Base-by-base conservation (phyloP, 2,888 invertebrate genomes). In the Drosophila melanocephala region DNA sequence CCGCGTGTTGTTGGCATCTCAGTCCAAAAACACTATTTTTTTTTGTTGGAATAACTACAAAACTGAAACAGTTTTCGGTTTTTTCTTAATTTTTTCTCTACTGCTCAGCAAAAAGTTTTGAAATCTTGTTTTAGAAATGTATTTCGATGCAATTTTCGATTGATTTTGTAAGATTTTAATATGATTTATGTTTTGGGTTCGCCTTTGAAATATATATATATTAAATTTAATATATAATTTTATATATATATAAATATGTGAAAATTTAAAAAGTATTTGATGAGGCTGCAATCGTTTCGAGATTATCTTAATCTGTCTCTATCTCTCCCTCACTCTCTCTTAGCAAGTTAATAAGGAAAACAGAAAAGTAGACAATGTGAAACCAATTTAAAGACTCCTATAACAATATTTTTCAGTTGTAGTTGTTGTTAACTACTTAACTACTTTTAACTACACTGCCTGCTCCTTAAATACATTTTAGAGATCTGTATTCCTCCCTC, bases 391-490 rank as follows among this genome's bases (percentile, higher is more conserved):
- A 22, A 14, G 3, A 5, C 22, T 22, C 6, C 6, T 44, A 1
- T 3, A 9, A 10, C 4, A 1, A 3, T 7, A 22, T 14, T 14
- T 22, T 22, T 47, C 6, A 47, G 3, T 0, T 39, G 4, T 39
- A 22, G 14, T 26, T 44, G n/a, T n/a, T 44, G 14, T 22, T 47
- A 42, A 33, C 12, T 1, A 26, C 16, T 16, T 26, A 26, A 26
- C 26, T 26, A 26, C 26, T 26, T 26, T 42, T n/a, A n/a, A 5
- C n/a, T n/a, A 2, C 5, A n/a, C 42, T 42, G 5, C 5, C 5
- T 1, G 10, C n/a, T n/a, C 1, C n/a, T n/a, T 42, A n/a, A 0
- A n/a, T n/a, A 0, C 2, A 19, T 30, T 28, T 28, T 16, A 3
- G 9, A 14, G 0, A 19, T 28, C 4, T 30, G 5, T 5, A 1